Evolutionary conservation across 2,113 vertebrate species (phyloP).

Genomic region (Plotosus lineatus): DNA sequence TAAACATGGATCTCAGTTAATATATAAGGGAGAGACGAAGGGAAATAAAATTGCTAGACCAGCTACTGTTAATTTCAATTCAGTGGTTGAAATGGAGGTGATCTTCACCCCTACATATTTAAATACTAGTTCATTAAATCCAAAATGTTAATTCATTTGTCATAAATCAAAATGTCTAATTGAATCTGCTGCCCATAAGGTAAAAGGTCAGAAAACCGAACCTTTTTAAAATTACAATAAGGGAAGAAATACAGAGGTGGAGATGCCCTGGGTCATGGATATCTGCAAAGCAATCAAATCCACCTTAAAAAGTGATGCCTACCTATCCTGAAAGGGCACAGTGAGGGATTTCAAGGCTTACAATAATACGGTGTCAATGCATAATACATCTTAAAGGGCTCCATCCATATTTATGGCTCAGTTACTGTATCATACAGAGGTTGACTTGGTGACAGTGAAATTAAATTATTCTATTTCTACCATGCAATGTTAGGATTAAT

Average conservation of each 20-base stretch:
- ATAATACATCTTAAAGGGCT: conserved; percentile 32
- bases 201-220: not conserved
- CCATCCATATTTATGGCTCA: conserved; percentile 33
- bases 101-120: not conserved
- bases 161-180: conserved; percentile 12
- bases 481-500: conserved; percentile 17
- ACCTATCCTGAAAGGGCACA: not conserved
- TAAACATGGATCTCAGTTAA: not conserved
- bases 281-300: conserved; percentile 17
- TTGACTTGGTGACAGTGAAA: conserved; percentile 31
- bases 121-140: not conserved
- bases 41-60: conserved; percentile 1
- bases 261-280: not conserved
- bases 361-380: conserved; percentile 27
- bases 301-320: not conserved
- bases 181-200: not conserved
- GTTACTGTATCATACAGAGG: conserved; percentile 9
- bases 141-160: not conserved
- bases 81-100: not conserved
- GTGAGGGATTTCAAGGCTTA: conserved; percentile 22
- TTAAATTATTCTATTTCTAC: conserved; percentile 17
- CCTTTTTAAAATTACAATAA: not conserved
- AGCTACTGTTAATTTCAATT: not conserved
- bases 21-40: not conserved
- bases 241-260: conserved; percentile 5